Evolutionary conservation across 2,113 vertebrate species (phyloP), one percentile per base, ranked within the genome.

Genomic region (Onychostruthus taczanowskii): DNA sequence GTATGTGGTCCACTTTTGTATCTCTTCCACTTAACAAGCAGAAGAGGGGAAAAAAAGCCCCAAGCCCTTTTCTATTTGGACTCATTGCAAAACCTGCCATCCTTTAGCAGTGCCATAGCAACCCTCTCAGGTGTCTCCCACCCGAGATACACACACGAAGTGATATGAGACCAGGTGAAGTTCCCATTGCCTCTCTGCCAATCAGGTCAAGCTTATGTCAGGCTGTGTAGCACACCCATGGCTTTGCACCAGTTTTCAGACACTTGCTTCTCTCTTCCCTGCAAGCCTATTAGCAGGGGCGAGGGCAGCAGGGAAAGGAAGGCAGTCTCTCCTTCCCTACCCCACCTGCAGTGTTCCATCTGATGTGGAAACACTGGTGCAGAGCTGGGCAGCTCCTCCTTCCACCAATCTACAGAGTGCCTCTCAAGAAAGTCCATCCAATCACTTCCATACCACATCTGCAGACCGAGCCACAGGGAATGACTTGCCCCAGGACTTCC

Each of bases 301-400:
- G 55, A 72, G 61, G 46, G 23, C 9, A 77, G 24, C 15, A 47
- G n/a, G 5, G 27, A 52, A 77, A 77, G 28, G 20, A 69, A 63
- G 8, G 61, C 22, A 39, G 41, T 17, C 8, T 26, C n/a, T 69
- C n/a, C 50, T 58, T 74, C n/a, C 31, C 28, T 46, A 23, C 30
- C 10, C 27, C 24, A 39, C 7, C 20, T 52, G 24, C 28, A 70
- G 13, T 7, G 3, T 53, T 67, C 52, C 61, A 35, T 10, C 24
- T 1, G 1, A 10, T 76, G 44, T 27, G 85, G 52, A 88, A 63
- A 61, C 1, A 2, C 3, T 2, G 0, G 4, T 17, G 37, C 21
- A 41, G 9, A 89, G 35, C 35, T 72, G 24, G 27, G n/a, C 67
- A 76, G 44, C 37, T 46, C 77, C 37, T 39, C 22, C 20, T 88